Evolutionary conservation across 2,113 vertebrate species (phyloP).

Genomic region (Pangasianodon hypophthalmus): DNA sequence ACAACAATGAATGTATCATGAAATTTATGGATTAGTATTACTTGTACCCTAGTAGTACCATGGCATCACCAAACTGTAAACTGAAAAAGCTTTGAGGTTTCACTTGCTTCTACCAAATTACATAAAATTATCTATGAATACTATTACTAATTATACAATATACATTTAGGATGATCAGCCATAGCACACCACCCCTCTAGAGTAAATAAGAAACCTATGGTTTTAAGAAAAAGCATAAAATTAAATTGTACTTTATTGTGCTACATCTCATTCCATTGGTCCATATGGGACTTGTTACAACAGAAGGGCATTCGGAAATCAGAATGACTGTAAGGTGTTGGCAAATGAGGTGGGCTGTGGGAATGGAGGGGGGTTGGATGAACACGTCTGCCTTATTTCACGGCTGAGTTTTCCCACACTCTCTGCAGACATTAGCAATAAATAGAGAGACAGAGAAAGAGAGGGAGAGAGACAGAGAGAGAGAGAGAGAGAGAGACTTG

Average conservation of each 20-base stretch:
- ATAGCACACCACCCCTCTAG: not conserved
- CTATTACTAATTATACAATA: no score
- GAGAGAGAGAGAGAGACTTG: not conserved
- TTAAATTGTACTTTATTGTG: not conserved
- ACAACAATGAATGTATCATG: no score
- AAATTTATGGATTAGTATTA: no score
- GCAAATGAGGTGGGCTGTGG: conserved; percentile 32
- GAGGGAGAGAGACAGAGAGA: not conserved
- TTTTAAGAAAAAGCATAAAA: not conserved
- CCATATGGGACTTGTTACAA: conserved; percentile 45
- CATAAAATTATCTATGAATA: not conserved
- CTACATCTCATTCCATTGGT: conserved; percentile 28
- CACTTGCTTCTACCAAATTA: not conserved
- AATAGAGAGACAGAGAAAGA: not conserved
- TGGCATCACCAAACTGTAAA: not conserved
- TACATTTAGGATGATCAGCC: no score
- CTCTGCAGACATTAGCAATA: conserved; percentile 25
- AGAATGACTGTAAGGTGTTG: not conserved
- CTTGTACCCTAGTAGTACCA: no score
- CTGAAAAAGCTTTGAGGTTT: not conserved
- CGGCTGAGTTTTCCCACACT: conserved; percentile 24
- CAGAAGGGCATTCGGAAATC: not conserved
- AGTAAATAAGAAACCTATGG: not conserved
- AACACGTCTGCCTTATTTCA: conserved; percentile 29
- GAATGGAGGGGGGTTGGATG: not conserved